phyloP scores from a whole-genome alignment of 2,888 invertebrate genomes.

The Papilio gigon region DNA sequence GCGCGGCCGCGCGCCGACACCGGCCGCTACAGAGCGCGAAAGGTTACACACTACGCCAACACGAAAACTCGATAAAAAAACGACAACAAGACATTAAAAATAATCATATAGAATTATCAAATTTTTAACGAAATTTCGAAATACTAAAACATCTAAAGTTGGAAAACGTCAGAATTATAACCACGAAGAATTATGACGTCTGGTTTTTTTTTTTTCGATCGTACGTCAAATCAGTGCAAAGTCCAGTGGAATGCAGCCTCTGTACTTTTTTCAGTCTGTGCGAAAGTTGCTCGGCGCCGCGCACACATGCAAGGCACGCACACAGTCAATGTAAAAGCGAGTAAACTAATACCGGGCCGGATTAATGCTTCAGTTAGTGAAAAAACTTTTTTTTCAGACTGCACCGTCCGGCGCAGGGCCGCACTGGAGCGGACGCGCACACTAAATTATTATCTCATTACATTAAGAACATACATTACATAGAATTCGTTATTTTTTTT shows the following conservation, averaged over 20 bases:
- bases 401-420: conserved; percentile 77
- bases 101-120: neutral
- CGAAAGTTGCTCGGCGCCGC: conserved; percentile 73
- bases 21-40: conserved; percentile 59
- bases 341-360: conserved; percentile 82
- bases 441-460: conserved; percentile 47
- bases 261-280: conserved; percentile 67
- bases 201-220: conserved; percentile 47
- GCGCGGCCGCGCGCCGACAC: conserved; percentile 66
- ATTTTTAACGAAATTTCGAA: neutral
- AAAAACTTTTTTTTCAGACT: conserved; percentile 81
- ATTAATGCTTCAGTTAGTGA: conserved; percentile 84
- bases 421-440: conserved; percentile 57
- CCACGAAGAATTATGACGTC: conserved; percentile 45
- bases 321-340: conserved; percentile 73
- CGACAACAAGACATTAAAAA: conserved; percentile 17
- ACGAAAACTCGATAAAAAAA: neutral
- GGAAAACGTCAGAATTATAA: neutral
- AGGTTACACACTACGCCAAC: conserved; percentile 44
- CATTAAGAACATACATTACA: conserved; percentile 32
- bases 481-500: conserved; percentile 2
- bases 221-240: conserved; percentile 47
- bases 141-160: neutral
- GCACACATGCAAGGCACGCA: conserved; percentile 70
- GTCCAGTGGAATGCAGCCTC: conserved; percentile 53